Conservation (phyloP, 2,888 invertebrate genomes). For the Lepidocyrtoides sp. region DNA sequence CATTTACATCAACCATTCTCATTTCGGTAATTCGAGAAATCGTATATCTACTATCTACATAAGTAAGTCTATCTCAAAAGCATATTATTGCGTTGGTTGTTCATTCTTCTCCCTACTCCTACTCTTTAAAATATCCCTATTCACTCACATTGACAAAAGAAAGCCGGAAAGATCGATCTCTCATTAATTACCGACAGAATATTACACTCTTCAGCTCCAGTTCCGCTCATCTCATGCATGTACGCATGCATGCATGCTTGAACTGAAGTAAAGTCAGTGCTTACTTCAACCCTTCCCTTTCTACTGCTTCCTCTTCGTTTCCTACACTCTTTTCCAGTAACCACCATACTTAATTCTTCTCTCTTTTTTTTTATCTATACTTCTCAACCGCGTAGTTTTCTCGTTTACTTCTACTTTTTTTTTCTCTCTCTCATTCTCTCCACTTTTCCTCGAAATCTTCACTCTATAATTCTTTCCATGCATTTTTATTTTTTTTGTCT, state of each 20-base stretch:
- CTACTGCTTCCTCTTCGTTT: constrained; percentile 55
- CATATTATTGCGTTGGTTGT: neutral
- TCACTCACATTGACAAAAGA: constrained; percentile 77
- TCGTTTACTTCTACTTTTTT: neutral
- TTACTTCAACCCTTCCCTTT: constrained; percentile 65
- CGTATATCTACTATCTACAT: neutral
- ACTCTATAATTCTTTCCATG: constrained; percentile 50
- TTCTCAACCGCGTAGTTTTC: neutral
- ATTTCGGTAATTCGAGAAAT: too few species aligned
- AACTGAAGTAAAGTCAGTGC: constrained; percentile 62
- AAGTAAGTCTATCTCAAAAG: neutral
- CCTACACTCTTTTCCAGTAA: neutral
- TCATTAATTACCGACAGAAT: constrained; percentile 84
- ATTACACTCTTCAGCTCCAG: constrained; percentile 83
- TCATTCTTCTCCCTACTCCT: neutral
- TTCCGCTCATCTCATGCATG: constrained; percentile 80
- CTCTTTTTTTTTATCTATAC: too few species aligned
- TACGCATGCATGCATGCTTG: constrained; percentile 73
- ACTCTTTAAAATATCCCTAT: constrained; percentile 50
- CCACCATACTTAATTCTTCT: too few species aligned
- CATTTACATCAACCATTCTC: neutral
- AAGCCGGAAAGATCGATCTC: constrained; percentile 84
- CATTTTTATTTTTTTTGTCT: constrained; percentile 53
- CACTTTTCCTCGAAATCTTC: constrained; percentile 45
- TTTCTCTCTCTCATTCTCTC: constrained; percentile 23